Evolutionary conservation across 1,140 invertebrate genomes (phyloP).

Genomic region (Linepithema humile): DNA sequence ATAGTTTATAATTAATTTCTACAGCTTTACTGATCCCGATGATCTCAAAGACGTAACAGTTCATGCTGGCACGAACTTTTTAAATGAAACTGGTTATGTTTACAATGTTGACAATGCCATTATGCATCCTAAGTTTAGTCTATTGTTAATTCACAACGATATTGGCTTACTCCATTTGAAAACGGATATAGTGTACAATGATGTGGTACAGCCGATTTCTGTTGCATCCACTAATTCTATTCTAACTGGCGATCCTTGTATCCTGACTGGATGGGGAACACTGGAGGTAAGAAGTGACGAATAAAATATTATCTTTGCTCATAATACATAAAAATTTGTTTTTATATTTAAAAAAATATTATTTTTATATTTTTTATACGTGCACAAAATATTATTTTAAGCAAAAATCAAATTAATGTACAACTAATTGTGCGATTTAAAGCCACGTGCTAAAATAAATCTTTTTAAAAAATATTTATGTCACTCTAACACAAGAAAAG

Average conservation of each 20-base stretch:
- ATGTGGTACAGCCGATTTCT: conserved; percentile 76
- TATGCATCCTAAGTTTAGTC: conserved; percentile 78
- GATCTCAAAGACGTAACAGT: conserved; percentile 53
- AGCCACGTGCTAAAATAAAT: too few relatives aligned
- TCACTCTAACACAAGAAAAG: too few relatives aligned
- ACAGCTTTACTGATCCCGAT: neutral
- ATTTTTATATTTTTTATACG: neutral
- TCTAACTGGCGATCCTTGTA: conserved; percentile 50
- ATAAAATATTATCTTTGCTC: neutral
- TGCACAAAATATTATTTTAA: neutral
- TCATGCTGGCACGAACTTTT: conserved; percentile 71
- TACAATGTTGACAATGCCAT: conserved; percentile 73
- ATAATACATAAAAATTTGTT: neutral
- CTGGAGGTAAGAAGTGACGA: neutral
- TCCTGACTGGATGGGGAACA: conserved; percentile 84
- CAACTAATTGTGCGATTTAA: neutral
- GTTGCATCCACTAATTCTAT: conserved; percentile 46
- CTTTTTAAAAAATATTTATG: too few relatives aligned
- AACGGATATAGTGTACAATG: conserved; percentile 72
- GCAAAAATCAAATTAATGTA: neutral
- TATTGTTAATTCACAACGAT: conserved; percentile 79
- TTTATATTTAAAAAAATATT: neutral
- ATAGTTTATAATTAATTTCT: neutral
- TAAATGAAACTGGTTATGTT: conserved; percentile 64
- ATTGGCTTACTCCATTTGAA: conserved; percentile 83